These are phyloP conservation scores for Muntiacus muntjak DNA, from an alignment of 2,113 vertebrate species.

Conservation along the genomic window DNA sequence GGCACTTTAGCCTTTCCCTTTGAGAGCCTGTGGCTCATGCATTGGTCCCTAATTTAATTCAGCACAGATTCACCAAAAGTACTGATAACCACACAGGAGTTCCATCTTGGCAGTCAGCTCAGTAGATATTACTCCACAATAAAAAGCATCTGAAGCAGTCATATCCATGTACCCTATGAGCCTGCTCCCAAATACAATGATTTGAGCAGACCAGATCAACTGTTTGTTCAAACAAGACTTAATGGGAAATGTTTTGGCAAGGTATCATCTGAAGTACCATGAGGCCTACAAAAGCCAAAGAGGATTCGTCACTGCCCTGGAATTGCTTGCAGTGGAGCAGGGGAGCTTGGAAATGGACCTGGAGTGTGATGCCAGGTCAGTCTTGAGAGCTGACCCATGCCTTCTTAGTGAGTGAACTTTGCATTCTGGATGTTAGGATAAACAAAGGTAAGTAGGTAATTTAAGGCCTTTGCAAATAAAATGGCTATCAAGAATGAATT, in stretches of 20 bases:
- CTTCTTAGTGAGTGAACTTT: not conserved
- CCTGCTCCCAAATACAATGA: not conserved
- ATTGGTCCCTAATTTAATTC: not conserved
- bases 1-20: not conserved
- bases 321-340: not conserved
- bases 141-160: not conserved
- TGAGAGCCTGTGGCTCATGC: not conserved
- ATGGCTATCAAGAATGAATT: not conserved
- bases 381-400: not conserved
- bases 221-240: not conserved
- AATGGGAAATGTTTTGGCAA: not conserved
- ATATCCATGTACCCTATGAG: not conserved
- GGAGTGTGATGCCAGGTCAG: not conserved
- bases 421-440: not conserved
- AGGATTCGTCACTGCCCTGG: not conserved
- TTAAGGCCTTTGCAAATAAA: not conserved
- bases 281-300: not conserved
- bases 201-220: not conserved
- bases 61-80: not conserved
- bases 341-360: not conserved
- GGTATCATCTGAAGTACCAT: accelerated
- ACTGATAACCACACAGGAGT: not conserved
- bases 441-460: not conserved
- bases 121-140: not conserved
- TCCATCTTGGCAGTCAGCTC: not conserved